Conservation (phyloP, 2,113 vertebrate species). For the Daubentonia madagascariensis region DNA sequence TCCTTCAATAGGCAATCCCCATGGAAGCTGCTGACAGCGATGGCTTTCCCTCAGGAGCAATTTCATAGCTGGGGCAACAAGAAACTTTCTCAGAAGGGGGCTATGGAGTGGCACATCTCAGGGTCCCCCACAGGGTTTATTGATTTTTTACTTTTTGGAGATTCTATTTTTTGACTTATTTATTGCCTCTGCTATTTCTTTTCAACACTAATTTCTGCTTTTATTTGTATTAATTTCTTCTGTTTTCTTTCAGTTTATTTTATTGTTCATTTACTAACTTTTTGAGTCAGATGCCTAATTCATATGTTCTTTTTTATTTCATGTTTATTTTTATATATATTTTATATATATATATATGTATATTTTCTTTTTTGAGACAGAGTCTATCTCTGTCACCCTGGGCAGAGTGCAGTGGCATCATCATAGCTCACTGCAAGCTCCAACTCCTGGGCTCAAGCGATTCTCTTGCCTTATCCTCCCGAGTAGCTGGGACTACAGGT, state of each 20-base stretch:
- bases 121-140: background rate
- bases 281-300: background rate
- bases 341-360: no score
- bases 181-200: background rate
- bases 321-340: background rate
- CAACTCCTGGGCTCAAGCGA: no score
- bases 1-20: no score
- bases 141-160: background rate
- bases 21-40: background rate
- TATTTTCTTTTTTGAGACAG: no score
- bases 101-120: background rate
- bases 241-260: background rate
- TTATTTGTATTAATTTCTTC: background rate
- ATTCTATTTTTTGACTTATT: background rate
- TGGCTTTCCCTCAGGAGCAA: no score
- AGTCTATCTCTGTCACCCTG: no score
- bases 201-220: background rate
- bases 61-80: background rate
- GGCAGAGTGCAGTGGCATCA: no score
- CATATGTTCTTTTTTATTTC: background rate
- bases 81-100: background rate
- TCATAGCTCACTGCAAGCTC: no score
- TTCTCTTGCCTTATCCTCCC: no score
- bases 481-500: no score
- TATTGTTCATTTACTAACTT: background rate